These are phyloP conservation scores for Argopecten irradians DNA, from an alignment of 1,140 invertebrate genomes.

Conservation along the genomic window DNA sequence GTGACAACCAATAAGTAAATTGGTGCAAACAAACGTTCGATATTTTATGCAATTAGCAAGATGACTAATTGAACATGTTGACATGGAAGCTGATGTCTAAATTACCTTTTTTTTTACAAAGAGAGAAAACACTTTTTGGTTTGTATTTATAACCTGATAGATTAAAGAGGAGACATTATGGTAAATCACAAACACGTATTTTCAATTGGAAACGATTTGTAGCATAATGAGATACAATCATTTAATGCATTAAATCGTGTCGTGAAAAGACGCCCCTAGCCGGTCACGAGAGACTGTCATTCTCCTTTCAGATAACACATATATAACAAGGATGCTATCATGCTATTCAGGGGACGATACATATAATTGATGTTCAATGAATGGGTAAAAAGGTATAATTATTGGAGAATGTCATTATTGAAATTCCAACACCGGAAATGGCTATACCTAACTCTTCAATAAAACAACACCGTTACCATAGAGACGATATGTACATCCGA, in stretches of 20 bases:
- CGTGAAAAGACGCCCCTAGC: not conserved
- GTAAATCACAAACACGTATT: not conserved
- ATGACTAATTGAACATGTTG: too few relatives aligned
- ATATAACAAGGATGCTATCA: not conserved
- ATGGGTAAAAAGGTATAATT: not conserved
- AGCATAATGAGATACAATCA: not conserved
- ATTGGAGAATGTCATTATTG: not conserved
- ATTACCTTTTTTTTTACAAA: too few relatives aligned
- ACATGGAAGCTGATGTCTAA: too few relatives aligned
- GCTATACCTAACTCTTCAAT: not conserved
- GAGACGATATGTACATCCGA: not conserved
- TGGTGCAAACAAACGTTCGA: too few relatives aligned
- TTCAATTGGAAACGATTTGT: not conserved
- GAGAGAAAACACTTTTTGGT: not conserved
- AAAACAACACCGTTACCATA: not conserved
- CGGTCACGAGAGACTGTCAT: not conserved
- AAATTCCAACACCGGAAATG: not conserved
- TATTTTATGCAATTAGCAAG: too few relatives aligned
- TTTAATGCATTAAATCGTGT: conserved; percentile 3
- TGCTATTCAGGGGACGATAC: not conserved
- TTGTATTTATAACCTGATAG: not conserved
- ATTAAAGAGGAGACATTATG: not conserved
- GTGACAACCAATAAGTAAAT: too few relatives aligned
- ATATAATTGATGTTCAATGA: not conserved
- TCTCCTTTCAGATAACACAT: not conserved